Evolutionary conservation across 2,888 invertebrate species (phyloP).

Genomic region (Eremobia ochroleuca): DNA sequence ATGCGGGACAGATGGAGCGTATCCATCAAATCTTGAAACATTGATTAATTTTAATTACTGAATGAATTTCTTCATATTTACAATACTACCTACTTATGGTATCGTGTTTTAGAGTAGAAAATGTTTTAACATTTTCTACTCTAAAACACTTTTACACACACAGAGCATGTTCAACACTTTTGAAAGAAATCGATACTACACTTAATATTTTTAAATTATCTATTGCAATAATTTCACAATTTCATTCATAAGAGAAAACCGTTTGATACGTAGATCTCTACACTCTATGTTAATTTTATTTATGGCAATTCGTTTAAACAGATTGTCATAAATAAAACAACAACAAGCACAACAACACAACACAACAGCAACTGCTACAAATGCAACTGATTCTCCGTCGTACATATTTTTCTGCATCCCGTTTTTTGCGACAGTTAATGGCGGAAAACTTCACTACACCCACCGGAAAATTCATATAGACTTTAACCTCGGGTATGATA

Average conservation of each 20-base stretch:
- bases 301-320: neutral
- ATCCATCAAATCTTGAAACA: neutral
- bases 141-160: too few species aligned
- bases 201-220: neutral
- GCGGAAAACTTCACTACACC: neutral
- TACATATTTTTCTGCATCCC: neutral
- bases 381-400: neutral
- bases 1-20: conserved; percentile 39
- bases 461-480: neutral
- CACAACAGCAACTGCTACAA: neutral
- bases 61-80: neutral
- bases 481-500: conserved; percentile 6
- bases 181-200: neutral
- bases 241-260: too few species aligned
- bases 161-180: too few species aligned
- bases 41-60: neutral
- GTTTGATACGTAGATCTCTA: neutral
- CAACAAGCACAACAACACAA: neutral
- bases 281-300: too few species aligned
- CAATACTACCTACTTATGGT: neutral
- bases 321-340: neutral
- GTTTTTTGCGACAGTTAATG: neutral
- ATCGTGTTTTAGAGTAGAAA: neutral
- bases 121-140: too few species aligned
- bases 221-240: neutral